phyloP scores from a whole-genome alignment of 2,888 invertebrate species.

The Lithophane semibrunnea region DNA sequence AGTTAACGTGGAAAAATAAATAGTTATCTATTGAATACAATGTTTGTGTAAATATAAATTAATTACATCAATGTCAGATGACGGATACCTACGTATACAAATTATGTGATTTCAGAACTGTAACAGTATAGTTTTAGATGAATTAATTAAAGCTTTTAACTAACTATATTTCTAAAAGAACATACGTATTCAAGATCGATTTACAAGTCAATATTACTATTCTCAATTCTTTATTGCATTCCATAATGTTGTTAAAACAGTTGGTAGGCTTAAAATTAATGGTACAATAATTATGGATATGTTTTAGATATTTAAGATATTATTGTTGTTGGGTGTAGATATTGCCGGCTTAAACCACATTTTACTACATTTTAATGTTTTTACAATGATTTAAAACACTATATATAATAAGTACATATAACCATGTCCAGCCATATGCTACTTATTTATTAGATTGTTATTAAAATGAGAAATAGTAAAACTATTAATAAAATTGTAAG shows the following conservation, averaged over 20 bases:
- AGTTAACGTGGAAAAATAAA: background rate
- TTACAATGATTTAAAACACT: background rate
- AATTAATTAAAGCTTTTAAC: too few species aligned
- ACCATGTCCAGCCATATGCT: too few species aligned
- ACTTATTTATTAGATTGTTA: background rate
- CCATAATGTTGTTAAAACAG: too few species aligned
- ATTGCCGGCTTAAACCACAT: too few species aligned
- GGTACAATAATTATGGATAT: too few species aligned
- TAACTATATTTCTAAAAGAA: background rate
- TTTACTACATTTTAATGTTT: conserved; percentile 5
- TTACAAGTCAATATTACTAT: background rate
- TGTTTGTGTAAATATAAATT: background rate
- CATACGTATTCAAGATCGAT: too few species aligned
- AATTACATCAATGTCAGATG: background rate
- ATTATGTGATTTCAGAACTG: background rate
- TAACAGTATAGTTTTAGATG: background rate
- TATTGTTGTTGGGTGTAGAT: background rate
- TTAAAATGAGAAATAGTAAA: conserved; percentile 10
- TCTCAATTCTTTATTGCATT: too few species aligned
- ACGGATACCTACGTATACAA: too few species aligned
- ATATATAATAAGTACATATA: background rate
- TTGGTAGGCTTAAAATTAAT: too few species aligned
- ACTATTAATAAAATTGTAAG: conserved; percentile 11
- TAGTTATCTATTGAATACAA: background rate
- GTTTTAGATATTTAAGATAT: too few species aligned